Evolutionary conservation across 2,113 vertebrate genomes (phyloP), one percentile per base, ranked within the genome.

Genomic region (Onychostruthus taczanowskii): DNA sequence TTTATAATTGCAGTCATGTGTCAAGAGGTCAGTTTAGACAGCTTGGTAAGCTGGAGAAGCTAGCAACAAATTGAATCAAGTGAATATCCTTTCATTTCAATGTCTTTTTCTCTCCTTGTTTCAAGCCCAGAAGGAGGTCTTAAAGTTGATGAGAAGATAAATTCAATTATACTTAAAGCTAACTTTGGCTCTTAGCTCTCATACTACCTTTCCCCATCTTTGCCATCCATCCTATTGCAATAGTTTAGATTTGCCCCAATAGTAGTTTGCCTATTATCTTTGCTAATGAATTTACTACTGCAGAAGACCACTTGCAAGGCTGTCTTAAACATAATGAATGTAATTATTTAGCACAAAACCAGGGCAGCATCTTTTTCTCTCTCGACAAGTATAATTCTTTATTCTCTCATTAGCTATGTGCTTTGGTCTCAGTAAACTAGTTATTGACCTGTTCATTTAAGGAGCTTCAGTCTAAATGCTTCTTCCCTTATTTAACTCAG

Each of bases 341-440:
- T 96, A 97, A 98, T 98, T 98, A 98, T 98, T 98, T 98, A 98
- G 95, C 96, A 95, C 96, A 97, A 98, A 98, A 97, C 94, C 85
- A 85, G 95, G 93, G 96, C 97, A 96, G 95, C 97, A 93, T 98
- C 97, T 97, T 97, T 97, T 96, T 95, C 91, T 95, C 89, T 90
- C 94, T 97, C 97, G 98, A 98, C 98, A 98, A 96, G 97, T 97
- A 97, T 97, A 97, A 98, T 98, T 98, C 98, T 98, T 98, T 98
- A 97, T 97, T 98, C 96, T 98, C 98, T 98, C 96, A 97, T 98
- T 98, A 98, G 97, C 97, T 95, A 95, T 96, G 94, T 96, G 97
- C 96, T 94, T 97, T 96, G 96, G 97, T 98, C 96, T 97, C 96
- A 74, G 97, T 97, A 98, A 98, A 98, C 98, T 97, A 97, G 97